Evolutionary conservation across 1,140 invertebrate genomes (phyloP).

Genomic region (Lepeophtheirus salmonis): DNA sequence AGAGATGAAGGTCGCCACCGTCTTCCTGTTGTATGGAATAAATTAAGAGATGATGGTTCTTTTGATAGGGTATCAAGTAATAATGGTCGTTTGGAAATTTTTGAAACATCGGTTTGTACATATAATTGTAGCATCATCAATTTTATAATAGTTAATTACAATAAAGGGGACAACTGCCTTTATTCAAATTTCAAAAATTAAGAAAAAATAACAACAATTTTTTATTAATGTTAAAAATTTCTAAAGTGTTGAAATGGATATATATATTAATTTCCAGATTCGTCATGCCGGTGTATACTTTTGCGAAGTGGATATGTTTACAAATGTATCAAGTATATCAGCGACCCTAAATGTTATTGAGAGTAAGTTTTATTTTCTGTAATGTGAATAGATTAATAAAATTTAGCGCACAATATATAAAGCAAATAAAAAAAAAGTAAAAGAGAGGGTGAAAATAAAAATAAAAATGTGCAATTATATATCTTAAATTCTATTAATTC

Average conservation of each 20-base stretch:
- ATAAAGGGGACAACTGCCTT: too few relatives aligned
- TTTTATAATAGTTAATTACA: too few relatives aligned
- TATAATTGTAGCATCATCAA: too few relatives aligned
- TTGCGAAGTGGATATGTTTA: slow-evolving; percentile 50
- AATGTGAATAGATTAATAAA: slow-evolving; percentile 7
- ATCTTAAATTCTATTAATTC: not conserved
- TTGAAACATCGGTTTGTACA: slow-evolving; percentile 45
- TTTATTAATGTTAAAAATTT: not conserved
- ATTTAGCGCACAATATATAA: not conserved
- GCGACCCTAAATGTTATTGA: slow-evolving; percentile 48
- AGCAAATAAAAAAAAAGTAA: not conserved
- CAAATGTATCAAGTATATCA: slow-evolving; percentile 33
- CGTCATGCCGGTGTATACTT: slow-evolving; percentile 56
- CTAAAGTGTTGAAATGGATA: not conserved
- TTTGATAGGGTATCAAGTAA: slow-evolving; percentile 46
- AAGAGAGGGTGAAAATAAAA: not conserved
- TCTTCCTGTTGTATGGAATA: slow-evolving; percentile 51
- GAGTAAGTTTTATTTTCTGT: slow-evolving; percentile 38
- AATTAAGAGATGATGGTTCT: slow-evolving; percentile 44
- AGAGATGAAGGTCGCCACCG: slow-evolving; percentile 60
- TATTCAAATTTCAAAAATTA: too few relatives aligned
- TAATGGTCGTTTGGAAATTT: slow-evolving; percentile 61
- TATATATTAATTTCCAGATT: slow-evolving; percentile 28
- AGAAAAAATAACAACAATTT: not conserved
- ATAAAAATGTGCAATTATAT: slow-evolving; percentile 3